A percentile compares a stretch with the other conserved stretches of the same genome.
Conservation (phyloP, 2,797 vertebrate species). For the Hydrophis major region DNA sequence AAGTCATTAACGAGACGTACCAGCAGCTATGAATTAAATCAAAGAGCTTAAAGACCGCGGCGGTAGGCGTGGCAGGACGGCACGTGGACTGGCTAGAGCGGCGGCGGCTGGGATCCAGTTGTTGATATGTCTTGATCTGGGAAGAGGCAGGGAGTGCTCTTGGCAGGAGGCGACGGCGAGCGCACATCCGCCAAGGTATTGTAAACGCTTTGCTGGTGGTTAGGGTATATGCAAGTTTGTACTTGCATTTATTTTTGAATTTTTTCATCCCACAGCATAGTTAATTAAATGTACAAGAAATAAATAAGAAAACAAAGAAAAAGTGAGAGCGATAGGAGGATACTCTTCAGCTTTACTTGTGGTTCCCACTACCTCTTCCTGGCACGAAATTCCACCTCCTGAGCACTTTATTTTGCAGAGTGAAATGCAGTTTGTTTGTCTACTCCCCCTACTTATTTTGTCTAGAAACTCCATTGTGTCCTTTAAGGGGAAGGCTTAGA, state of each 20-base stretch:
- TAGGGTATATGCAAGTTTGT: not conserved
- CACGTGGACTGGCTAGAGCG: constrained; percentile 7
- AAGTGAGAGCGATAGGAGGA: constrained; percentile 23
- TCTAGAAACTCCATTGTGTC: not conserved
- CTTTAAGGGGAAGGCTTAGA: not conserved
- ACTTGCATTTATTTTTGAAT: not conserved
- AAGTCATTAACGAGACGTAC: not conserved
- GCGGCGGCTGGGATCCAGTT: not conserved
- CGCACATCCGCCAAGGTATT: constrained; percentile 28
- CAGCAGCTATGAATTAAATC: not conserved
- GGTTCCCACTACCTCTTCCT: not conserved
- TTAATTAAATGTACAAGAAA: not conserved
- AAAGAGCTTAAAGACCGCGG: not conserved
- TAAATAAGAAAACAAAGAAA: not conserved
- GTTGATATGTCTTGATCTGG: not conserved
- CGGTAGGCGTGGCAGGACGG: constrained; percentile 6
- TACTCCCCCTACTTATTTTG: not conserved
- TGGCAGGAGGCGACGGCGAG: not conserved
- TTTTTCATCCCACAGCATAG: not conserved
- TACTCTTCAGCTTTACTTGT: not conserved
- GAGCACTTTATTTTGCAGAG: not conserved
- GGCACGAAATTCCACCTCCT: not conserved
- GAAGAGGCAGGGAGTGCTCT: not conserved
- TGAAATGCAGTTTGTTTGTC: not conserved
- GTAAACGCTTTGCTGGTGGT: not conserved